Evolutionary conservation across 2,888 invertebrate genomes (phyloP).

Genomic region (Cephus spinipes): DNA sequence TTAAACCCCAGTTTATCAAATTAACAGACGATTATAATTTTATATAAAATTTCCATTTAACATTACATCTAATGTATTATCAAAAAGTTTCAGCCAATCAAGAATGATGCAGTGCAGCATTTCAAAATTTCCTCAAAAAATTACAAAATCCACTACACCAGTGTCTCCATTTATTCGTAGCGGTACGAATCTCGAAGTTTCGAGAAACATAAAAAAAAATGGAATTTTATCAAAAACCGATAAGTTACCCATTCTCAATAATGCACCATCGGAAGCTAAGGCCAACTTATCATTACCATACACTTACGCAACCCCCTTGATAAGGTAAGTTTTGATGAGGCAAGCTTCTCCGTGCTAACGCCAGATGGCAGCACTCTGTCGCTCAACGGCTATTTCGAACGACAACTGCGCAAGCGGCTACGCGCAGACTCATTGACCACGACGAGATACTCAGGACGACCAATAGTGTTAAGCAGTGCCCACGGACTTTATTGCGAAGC

Average conservation of each 20-base stretch:
- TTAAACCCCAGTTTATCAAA: not conserved
- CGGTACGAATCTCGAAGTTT: not conserved
- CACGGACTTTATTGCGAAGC: not conserved
- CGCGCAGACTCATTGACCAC: constrained; percentile 64
- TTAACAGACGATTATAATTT: not conserved
- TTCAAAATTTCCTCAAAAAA: not conserved
- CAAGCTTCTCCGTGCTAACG: not conserved
- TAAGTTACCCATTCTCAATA: not conserved
- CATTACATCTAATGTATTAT: not conserved
- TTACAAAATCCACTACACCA: not conserved
- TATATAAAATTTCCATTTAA: not conserved
- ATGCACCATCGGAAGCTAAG: not conserved
- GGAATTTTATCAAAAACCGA: not conserved
- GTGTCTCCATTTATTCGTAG: not conserved
- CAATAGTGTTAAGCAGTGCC: constrained; percentile 41
- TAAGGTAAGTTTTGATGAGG: not conserved
- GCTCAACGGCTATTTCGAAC: constrained; percentile 44
- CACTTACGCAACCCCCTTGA: not conserved
- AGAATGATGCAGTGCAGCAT: not conserved
- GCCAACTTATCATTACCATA: no score
- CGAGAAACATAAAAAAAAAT: no score
- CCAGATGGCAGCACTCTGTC: constrained; percentile 57
- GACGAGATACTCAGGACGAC: constrained; percentile 27
- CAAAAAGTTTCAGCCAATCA: not conserved
- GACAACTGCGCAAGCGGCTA: constrained; percentile 51